Conservation (phyloP, 2,113 vertebrate genomes). For the Poeciliopsis retropinna region DNA sequence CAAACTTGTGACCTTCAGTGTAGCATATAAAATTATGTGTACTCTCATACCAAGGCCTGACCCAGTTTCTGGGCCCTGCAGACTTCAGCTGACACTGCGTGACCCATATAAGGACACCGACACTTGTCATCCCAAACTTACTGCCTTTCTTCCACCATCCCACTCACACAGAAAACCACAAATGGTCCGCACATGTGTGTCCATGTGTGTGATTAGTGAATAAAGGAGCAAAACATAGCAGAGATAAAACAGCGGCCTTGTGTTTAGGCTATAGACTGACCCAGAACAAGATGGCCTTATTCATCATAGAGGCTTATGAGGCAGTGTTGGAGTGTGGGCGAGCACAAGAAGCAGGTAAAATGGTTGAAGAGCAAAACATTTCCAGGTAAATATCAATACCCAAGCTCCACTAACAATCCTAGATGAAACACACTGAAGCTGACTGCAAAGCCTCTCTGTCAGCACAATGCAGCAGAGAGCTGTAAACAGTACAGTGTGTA, state of each 20-base stretch:
- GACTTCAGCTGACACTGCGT: slow-evolving; percentile 55
- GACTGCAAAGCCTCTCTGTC: slow-evolving; percentile 1
- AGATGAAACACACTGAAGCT: background rate
- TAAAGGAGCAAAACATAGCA: slow-evolving; percentile 23
- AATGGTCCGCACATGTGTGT: slow-evolving; percentile 21
- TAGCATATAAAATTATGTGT: slow-evolving; percentile 11
- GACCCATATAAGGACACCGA: slow-evolving; percentile 53
- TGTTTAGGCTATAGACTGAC: slow-evolving; percentile 56
- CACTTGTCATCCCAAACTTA: slow-evolving; percentile 30
- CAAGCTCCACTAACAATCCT: background rate
- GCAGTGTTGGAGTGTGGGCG: background rate
- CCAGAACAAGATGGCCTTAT: slow-evolving; percentile 54
- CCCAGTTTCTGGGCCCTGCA: slow-evolving; percentile 59
- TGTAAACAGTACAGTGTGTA: slow-evolving; percentile 21
- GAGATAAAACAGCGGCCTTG: slow-evolving; percentile 51
- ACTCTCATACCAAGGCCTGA: slow-evolving; percentile 26
- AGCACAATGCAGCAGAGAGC: slow-evolving; percentile 7
- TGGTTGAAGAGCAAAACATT: background rate
- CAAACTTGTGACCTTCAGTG: background rate
- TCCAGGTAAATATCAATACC: background rate
- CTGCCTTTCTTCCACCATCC: background rate
- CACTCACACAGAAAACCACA: slow-evolving; percentile 31
- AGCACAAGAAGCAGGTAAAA: background rate
- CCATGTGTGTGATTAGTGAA: slow-evolving; percentile 42
- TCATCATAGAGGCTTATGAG: slow-evolving; percentile 28